Base-by-base conservation (phyloP, 2,888 invertebrate genomes). In the Melieria picta region DNA sequence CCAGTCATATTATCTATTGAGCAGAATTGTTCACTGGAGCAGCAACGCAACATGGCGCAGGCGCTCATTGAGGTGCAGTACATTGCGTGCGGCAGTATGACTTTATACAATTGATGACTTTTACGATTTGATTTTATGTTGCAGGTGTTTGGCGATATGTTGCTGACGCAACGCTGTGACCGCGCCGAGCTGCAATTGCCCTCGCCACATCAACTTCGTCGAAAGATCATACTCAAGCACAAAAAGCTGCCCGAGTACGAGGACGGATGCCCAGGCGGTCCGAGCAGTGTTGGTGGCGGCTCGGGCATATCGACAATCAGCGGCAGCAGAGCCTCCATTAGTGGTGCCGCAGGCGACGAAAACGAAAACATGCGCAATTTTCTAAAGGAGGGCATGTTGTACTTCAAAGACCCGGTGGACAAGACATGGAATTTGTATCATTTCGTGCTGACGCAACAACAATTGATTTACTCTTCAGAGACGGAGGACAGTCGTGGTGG, bases 361-460 rank as follows among this genome's bases (percentile, higher is more conserved):
- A 92, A 91, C 83, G 95, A 95, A 78, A 94, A 95, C 83, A 87
- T 94, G 61, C 89, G 95, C 65, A 94, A 93, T 83, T 92, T 95
- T 0, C 91, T 95, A 0, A 97, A 95, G 87, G 97, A 96, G 84
- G 98, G 97, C 0, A 92, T 96, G 72, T 89, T 98, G 74, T 93
- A 93, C 81, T 88, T 97, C 56, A 95, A 97, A 85, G 97, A 98
- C 88, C 93, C 94, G 0, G 91, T 95, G 0, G 94, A 95, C 77
- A 92, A 93, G 83, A 93, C 94, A 74, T 98, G 98, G 97, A 93
- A 94, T 83, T 93, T 96, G 0, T 97, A 97, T 87, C 96, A 96
- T 81, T 97, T 98, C 84, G 95, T 97, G 13, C 88, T 98, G 50
- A 97, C 96, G 0, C 92, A 94, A 76, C 93, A 91, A 79, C 96